A percentile compares a stretch with the other conserved stretches of the same genome.
Evolutionary conservation across 2,113 vertebrate species (phyloP).

Genomic region (Hiodon alosoides): DNA sequence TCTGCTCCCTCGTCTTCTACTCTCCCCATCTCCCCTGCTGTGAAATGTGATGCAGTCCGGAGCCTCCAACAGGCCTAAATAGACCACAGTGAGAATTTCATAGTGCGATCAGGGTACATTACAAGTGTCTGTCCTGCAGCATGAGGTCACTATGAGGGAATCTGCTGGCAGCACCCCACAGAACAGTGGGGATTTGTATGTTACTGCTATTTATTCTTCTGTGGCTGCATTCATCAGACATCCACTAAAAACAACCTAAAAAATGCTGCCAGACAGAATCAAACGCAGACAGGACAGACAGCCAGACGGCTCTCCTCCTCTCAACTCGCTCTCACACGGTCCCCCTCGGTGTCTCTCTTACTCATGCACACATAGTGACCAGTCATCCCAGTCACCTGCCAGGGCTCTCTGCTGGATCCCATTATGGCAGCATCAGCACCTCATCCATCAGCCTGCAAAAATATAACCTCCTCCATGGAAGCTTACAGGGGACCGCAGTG

Average conservation of each 20-base stretch:
- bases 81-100: slow-evolving; percentile 66
- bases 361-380: slow-evolving; percentile 32
- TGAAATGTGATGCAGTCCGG: slow-evolving; percentile 53
- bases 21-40: slow-evolving; percentile 43
- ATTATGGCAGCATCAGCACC: slow-evolving; percentile 39
- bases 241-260: slow-evolving; percentile 29
- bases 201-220: slow-evolving; percentile 39
- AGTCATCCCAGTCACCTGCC: slow-evolving; percentile 38
- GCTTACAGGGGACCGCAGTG: neutral
- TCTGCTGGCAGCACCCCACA: slow-evolving; percentile 51
- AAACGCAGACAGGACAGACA: slow-evolving; percentile 5
- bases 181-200: slow-evolving; percentile 31
- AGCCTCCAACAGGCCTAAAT: slow-evolving; percentile 61
- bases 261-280: slow-evolving; percentile 18
- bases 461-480: slow-evolving; percentile 9
- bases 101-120: slow-evolving; percentile 69
- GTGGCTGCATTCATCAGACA: slow-evolving; percentile 25
- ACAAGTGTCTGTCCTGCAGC: slow-evolving; percentile 62
- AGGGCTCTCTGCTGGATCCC: slow-evolving; percentile 33
- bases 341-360: slow-evolving; percentile 38
- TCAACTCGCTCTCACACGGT: neutral
- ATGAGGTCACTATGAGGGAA: slow-evolving; percentile 65
- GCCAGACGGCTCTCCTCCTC: neutral
- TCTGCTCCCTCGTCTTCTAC: neutral
- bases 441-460: slow-evolving; percentile 44